Base-by-base conservation (phyloP, 2,113 vertebrate species). In the Hipposideros armiger region DNA sequence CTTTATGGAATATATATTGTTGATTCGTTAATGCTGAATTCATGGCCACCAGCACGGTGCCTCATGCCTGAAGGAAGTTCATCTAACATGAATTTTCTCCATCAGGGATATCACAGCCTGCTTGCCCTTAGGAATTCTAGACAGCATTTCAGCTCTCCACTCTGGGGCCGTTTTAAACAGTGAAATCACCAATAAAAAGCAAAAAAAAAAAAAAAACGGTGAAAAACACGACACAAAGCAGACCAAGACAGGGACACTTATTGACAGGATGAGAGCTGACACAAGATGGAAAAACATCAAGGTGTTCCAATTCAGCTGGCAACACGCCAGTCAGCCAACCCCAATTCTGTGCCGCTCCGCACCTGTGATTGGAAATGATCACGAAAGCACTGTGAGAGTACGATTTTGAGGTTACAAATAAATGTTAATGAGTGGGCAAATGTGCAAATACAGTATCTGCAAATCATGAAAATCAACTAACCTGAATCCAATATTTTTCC, bases 281-380 rank as follows among this genome's bases (percentile, higher is more conserved):
- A 28, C 24, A 2, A 17, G 26, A 24, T 69, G 32, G 42, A 7
- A 32, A 14, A 11, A 19, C 1, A 0, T 47, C 58, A 2, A 24
- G 4, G 7, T 1, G 22, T 19, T 47, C 13, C 11, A 0, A 22
- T 47, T 56, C 30, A 19, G 73, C 62, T 24, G 30, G 15, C 74
- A 24, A 56, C 20, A 11, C 0, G 3, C 8, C 3, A 4, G 22
- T 22, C 2, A 3, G 73, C 36, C 4, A 0, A 2, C 14, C 15
- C 47, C 3, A 9, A 30, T 1, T 13, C 4, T 24, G 47, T 5
- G 2, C 30, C 0, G 9, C 24, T 47, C 87, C 2, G 15, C 62
- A 52, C 42, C 3, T 19, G 2, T 7, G 42, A 64, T 64, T 4
- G 0, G n/a, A 40, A 47, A 32, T 45, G 13, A 54, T 52, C 30